Conservation (phyloP, 2,797 vertebrate genomes). For the Gadopsis marmoratus region DNA sequence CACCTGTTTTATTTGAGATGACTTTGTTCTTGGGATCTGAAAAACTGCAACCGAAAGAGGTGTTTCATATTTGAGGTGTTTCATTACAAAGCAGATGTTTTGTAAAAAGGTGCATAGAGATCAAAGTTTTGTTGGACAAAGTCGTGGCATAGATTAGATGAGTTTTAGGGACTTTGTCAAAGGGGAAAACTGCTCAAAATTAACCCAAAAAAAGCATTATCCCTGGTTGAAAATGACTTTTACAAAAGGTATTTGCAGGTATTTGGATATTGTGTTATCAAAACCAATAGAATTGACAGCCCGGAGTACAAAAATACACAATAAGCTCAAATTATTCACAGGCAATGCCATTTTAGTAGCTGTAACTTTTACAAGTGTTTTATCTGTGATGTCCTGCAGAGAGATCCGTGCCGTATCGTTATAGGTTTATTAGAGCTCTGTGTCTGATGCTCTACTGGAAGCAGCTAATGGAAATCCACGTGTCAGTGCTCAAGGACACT, state of each 20-base stretch:
- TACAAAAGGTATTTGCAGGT: background rate
- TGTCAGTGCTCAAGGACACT: conserved; percentile 53
- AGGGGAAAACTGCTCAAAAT: background rate
- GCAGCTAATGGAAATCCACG: conserved; percentile 29
- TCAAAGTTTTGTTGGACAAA: no score
- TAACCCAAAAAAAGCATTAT: background rate
- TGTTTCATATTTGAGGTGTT: conserved; percentile 65
- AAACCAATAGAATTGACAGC: background rate
- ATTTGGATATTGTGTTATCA: background rate
- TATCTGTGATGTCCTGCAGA: background rate
- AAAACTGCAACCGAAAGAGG: conserved; percentile 18
- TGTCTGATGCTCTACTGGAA: conserved; percentile 22
- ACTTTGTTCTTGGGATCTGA: no score
- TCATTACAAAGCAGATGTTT: conserved; percentile 52
- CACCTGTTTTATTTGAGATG: background rate
- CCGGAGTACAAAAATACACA: background rate
- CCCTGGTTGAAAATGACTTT: background rate
- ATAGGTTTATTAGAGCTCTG: background rate
- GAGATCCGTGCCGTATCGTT: conserved; percentile 10
- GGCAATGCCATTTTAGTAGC: conserved; percentile 10
- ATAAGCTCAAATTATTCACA: background rate
- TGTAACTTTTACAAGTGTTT: background rate
- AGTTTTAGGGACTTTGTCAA: background rate
- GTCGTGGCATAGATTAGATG: background rate
- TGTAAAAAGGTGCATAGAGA: no score